phyloP scores from a whole-genome alignment of 2,888 invertebrate genomes.

The Pegoplata infirma region DNA sequence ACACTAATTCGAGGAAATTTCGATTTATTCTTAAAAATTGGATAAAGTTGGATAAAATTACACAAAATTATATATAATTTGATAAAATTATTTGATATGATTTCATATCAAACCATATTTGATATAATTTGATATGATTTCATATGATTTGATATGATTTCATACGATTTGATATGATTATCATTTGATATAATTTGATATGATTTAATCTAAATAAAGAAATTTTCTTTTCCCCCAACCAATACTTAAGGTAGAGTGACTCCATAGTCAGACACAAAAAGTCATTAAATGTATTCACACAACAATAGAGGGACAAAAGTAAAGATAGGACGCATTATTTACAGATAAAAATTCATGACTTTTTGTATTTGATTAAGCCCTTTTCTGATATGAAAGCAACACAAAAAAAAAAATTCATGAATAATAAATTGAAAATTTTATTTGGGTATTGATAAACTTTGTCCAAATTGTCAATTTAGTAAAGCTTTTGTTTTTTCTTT shows the following conservation, averaged over 20 bases:
- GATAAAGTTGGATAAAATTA: too few species aligned
- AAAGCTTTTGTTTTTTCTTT: not conserved
- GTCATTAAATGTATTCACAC: slow-evolving; percentile 23
- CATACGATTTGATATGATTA: too few species aligned
- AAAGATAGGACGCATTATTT: slow-evolving; percentile 7
- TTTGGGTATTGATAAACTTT: not conserved
- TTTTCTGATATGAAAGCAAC: not conserved
- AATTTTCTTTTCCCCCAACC: slow-evolving; percentile 13
- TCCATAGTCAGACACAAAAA: slow-evolving; percentile 7
- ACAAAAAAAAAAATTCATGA: not conserved
- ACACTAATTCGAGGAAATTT: too few species aligned
- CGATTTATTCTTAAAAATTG: too few species aligned
- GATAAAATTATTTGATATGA: too few species aligned
- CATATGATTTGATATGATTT: too few species aligned
- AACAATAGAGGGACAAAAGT: slow-evolving; percentile 21
- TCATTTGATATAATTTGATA: too few species aligned
- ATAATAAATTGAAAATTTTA: not conserved
- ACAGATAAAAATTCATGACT: slow-evolving; percentile 7
- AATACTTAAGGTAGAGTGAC: slow-evolving; percentile 18
- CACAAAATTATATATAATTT: too few species aligned
- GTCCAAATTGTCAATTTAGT: not conserved
- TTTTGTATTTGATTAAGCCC: slow-evolving; percentile 27
- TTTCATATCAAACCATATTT: too few species aligned
- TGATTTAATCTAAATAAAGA: too few species aligned
- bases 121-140: too few species aligned